These are phyloP conservation scores for Holacanthus passer DNA, from an alignment of 2,113 vertebrate species.

Conservation along the genomic window DNA sequence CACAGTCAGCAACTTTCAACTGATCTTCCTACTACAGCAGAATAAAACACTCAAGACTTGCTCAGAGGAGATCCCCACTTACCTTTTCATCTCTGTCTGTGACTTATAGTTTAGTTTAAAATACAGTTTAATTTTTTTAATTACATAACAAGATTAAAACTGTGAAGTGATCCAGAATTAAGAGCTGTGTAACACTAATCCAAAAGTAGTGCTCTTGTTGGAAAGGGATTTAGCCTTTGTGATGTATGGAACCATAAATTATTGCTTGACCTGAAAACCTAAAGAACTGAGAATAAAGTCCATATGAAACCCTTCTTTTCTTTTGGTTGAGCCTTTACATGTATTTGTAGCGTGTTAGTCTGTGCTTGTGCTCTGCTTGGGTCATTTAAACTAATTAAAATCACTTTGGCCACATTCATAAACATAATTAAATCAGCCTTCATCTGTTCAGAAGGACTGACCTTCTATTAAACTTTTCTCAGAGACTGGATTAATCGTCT, in stretches of 20 bases:
- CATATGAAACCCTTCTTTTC: neutral
- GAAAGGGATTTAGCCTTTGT: conserved; percentile 21
- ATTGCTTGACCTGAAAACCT: neutral
- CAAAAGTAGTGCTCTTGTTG: neutral
- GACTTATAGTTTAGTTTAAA: neutral
- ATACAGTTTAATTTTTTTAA: conserved; percentile 9
- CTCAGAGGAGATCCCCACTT: conserved; percentile 9
- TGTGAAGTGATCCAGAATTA: neutral
- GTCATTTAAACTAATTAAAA: neutral
- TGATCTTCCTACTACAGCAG: conserved; percentile 2
- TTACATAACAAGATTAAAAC: conserved; percentile 10
- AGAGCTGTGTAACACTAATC: conserved; percentile 33
- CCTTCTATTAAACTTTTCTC: neutral
- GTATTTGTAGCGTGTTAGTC: neutral
- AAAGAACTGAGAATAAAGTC: neutral
- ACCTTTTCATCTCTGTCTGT: conserved; percentile 9
- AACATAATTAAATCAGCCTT: neutral
- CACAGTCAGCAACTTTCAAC: conserved; percentile 50
- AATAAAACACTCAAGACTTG: conserved; percentile 29
- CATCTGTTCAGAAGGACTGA: neutral
- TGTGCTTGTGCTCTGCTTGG: neutral
- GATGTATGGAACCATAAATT: neutral
- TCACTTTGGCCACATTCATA: neutral
- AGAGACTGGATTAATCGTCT: neutral
- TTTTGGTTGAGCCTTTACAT: neutral